Evolutionary conservation across 2,113 vertebrate species (phyloP).

Genomic region (Tychaedon coryphoeus): DNA sequence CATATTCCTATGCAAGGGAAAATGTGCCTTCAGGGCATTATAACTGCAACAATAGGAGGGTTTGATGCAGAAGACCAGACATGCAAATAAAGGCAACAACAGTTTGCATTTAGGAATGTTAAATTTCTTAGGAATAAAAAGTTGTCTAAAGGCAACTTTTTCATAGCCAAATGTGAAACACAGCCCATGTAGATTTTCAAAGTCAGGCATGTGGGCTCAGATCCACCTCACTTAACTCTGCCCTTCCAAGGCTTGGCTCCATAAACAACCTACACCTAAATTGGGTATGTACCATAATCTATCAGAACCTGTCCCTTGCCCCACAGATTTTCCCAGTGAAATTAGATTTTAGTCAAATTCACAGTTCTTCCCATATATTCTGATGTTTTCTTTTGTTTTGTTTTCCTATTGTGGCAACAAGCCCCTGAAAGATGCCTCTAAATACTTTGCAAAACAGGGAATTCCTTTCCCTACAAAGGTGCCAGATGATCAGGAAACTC

Average conservation of each 20-base stretch:
- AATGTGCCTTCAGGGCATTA: neutral
- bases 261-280: neutral
- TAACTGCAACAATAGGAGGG: neutral
- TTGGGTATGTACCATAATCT: neutral
- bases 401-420: neutral
- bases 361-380: neutral
- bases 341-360: neutral
- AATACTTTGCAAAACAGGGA: conserved; percentile 71
- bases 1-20: neutral
- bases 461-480: conserved; percentile 73
- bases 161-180: neutral
- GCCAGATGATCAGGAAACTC: conserved; percentile 58
- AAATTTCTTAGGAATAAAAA: neutral
- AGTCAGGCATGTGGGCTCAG: neutral
- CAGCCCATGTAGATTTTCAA: neutral
- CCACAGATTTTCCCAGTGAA: neutral
- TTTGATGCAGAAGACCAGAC: neutral
- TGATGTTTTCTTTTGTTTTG: neutral
- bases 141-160: neutral
- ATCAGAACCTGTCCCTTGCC: neutral
- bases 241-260: neutral
- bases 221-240: neutral
- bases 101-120: neutral
- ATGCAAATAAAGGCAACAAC: neutral
- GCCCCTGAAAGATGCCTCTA: conserved; percentile 75